These are phyloP conservation scores for Myrmecobius fasciatus DNA, from an alignment of 2,113 vertebrate species.

Conservation along the genomic window DNA sequence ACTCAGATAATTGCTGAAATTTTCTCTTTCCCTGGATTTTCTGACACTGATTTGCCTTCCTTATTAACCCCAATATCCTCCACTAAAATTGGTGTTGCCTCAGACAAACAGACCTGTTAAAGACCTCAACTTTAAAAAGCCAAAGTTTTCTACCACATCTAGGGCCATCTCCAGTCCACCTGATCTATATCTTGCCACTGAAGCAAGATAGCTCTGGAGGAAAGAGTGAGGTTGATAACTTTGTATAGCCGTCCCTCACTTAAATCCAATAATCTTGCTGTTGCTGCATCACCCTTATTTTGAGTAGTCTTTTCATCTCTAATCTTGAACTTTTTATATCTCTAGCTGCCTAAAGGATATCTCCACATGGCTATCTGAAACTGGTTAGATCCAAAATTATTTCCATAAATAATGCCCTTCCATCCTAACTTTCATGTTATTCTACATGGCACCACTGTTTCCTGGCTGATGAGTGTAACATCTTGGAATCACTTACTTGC, in stretches of 20 bases:
- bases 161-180: no score
- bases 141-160: no score
- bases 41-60: neutral
- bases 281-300: neutral
- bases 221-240: no score
- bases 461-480: neutral
- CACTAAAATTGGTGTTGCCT: neutral
- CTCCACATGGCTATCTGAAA: neutral
- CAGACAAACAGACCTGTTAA: no score
- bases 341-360: neutral
- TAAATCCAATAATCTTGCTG: no score
- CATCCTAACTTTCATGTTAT: neutral
- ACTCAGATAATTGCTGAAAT: conserved; percentile 36
- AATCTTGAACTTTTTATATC: neutral
- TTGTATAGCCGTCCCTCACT: no score
- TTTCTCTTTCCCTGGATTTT: conserved; percentile 29
- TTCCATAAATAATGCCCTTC: neutral
- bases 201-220: no score
- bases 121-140: no score
- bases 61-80: neutral
- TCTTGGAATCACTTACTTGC: neutral
- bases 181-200: no score
- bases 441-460: neutral
- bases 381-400: neutral
- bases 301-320: neutral